Evolutionary conservation across 2,888 invertebrate species (phyloP), one percentile per base, ranked within the genome.

Genomic region (Ectemnius cavifrons): DNA sequence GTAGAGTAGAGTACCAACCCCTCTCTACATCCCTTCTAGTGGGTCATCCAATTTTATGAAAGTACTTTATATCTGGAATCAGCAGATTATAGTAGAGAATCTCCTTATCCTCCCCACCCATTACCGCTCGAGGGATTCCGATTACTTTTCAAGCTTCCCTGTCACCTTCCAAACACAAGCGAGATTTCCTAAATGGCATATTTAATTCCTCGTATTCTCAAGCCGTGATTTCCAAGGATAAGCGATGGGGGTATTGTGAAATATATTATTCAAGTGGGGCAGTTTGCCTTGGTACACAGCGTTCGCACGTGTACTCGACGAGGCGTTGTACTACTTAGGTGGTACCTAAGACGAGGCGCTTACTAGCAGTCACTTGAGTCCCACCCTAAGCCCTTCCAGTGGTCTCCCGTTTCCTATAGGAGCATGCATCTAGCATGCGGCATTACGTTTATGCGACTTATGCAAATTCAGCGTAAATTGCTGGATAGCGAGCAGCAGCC

Each of bases 401-500:
- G 49, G 45, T 37, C 60, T n/a, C 20, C 45, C 57, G 28, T 28
- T 52, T 20, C 61, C 58, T 37, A 6, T 23, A n/a, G 52, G 60
- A 67, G 63, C 49, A 52, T 69, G 63, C 75, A 71, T 67, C 65
- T 61, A 73, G 73, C 70, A 73, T 70, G 76, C 73, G 77, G 75
- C 80, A 83, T 85, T 82, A 83, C 79, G 81, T 78, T 82, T 79
- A 79, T 80, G 81, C 78, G 80, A 73, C 79, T 80, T 85, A 83
- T 86, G 85, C 82, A 85, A 86, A 86, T 85, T 85, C 74, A 63
- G 77, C 71, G 85, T 85, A 85, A 87, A 86, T 86, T 86, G 83
- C 82, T 77, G 80, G 75, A 52, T 52, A 52, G 52, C 52, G 16
- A 16, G 63, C 49, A 62, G 49, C 79, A 78, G 72, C 80, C 75